A percentile compares a stretch with the other conserved stretches of the same genome.
Conservation (phyloP, 2,888 invertebrate species). For the Zygaena filipendulae region DNA sequence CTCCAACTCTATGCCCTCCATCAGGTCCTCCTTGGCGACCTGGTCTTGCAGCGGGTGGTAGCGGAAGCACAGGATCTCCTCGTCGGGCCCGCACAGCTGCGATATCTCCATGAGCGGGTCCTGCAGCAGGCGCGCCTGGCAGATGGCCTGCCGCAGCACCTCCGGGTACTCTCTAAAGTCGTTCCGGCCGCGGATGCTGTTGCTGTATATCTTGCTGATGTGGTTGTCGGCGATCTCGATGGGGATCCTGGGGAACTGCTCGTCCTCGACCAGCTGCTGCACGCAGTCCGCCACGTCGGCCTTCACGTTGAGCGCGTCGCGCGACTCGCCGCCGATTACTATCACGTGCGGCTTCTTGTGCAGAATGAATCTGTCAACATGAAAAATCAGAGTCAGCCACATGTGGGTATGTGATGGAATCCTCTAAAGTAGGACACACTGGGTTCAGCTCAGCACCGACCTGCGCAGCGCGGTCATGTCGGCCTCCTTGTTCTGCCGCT, state of each 20-base stretch:
- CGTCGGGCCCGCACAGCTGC: slow-evolving; percentile 94
- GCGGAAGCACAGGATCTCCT: slow-evolving; percentile 94
- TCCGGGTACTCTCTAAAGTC: slow-evolving; percentile 96
- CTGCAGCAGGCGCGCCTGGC: slow-evolving; percentile 90
- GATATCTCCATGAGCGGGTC: slow-evolving; percentile 97
- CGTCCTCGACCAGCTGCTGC: slow-evolving; percentile 80
- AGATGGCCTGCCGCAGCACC: slow-evolving; percentile 91
- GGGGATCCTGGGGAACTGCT: slow-evolving; percentile 86
- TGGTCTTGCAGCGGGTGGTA: slow-evolving; percentile 90
- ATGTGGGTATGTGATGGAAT: not conserved
- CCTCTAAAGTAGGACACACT: too few species aligned
- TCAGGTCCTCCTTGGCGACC: slow-evolving; percentile 83
- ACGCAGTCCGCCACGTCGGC: slow-evolving; percentile 81
- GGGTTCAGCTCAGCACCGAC: too few species aligned
- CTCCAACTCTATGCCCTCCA: slow-evolving; percentile 88
- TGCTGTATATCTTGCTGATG: slow-evolving; percentile 91
- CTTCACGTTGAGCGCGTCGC: slow-evolving; percentile 85
- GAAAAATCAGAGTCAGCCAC: too few species aligned
- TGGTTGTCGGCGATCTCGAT: slow-evolving; percentile 96
- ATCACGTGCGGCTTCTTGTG: slow-evolving; percentile 95
- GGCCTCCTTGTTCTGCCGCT: slow-evolving; percentile 48
- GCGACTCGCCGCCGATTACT: slow-evolving; percentile 89
- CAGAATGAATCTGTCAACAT: slow-evolving; percentile 80
- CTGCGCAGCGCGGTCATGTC: slow-evolving; percentile 50
- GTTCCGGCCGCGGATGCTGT: slow-evolving; percentile 84